A percentile compares a stretch with the other conserved stretches of the same genome.
These are phyloP conservation scores for Tetheella fluctuosa DNA, from an alignment of 2,888 invertebrate species.

Conservation along the genomic window DNA sequence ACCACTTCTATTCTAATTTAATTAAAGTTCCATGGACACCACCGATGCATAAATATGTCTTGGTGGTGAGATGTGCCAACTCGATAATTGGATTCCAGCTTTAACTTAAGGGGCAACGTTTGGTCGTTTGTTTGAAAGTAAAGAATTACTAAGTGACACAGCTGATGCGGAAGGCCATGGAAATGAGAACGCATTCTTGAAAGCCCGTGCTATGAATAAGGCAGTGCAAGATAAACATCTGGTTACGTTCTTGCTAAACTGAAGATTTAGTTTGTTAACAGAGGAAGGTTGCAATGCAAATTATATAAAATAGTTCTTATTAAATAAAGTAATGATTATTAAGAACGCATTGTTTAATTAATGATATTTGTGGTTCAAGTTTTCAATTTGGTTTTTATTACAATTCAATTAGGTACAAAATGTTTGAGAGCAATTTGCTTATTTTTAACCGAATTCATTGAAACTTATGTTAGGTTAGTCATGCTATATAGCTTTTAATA, in stretches of 20 bases:
- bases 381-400: too few species aligned
- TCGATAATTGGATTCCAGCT: slow-evolving; percentile 41
- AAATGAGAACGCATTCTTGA: slow-evolving; percentile 7
- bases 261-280: neutral
- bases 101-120: slow-evolving; percentile 12
- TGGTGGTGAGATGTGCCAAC: slow-evolving; percentile 31
- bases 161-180: slow-evolving; percentile 3
- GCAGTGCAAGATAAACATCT: neutral
- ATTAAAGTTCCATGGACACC: slow-evolving; percentile 32
- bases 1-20: neutral
- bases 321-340: too few species aligned
- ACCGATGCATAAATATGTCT: slow-evolving; percentile 57
- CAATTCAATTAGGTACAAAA: too few species aligned
- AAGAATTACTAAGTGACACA: slow-evolving; percentile 8
- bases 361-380: too few species aligned
- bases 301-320: too few species aligned
- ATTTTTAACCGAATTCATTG: too few species aligned
- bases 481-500: too few species aligned
- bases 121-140: slow-evolving; percentile 3
- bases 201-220: neutral
- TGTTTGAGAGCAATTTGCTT: too few species aligned
- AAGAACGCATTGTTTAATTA: too few species aligned
- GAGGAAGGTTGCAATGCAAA: neutral
- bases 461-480: too few species aligned
- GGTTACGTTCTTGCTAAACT: neutral